A percentile compares a stretch with the other conserved stretches of the same genome.
phyloP scores from a whole-genome alignment of 2,888 invertebrate species.

The Esperia sulphurella region DNA sequence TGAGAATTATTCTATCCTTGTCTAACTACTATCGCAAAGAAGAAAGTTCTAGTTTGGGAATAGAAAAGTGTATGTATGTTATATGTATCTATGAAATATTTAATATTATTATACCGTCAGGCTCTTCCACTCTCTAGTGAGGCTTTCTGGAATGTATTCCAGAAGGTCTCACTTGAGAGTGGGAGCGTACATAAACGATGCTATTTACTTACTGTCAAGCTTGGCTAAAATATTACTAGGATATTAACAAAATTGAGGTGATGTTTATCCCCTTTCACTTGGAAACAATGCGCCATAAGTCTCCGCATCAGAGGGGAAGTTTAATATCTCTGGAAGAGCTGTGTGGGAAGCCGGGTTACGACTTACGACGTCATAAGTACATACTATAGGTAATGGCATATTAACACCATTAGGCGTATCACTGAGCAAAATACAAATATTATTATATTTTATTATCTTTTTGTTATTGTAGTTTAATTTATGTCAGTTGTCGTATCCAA shows the following conservation, averaged over 20 bases:
- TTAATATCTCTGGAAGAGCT: slow-evolving; percentile 34
- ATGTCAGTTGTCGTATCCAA: slow-evolving; percentile 5
- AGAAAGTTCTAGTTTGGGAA: no score
- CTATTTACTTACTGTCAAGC: slow-evolving; percentile 3
- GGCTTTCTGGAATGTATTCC: background rate
- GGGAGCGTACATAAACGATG: background rate
- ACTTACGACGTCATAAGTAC: slow-evolving; percentile 28
- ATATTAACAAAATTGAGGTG: slow-evolving; percentile 24
- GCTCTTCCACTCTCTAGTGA: no score
- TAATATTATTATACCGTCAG: no score
- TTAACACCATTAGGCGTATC: slow-evolving; percentile 7
- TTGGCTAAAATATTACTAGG: slow-evolving; percentile 10
- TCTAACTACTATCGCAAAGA: no score
- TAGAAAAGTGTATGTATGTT: no score
- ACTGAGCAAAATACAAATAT: slow-evolving; percentile 1
- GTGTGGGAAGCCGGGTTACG: slow-evolving; percentile 18
- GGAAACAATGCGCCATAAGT: slow-evolving; percentile 36
- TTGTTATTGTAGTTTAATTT: background rate
- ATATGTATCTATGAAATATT: no score
- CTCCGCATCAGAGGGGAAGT: slow-evolving; percentile 27
- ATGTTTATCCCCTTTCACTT: slow-evolving; percentile 28
- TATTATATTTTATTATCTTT: background rate
- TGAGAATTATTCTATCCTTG: no score
- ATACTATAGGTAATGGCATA: slow-evolving; percentile 16
- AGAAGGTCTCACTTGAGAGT: background rate